phyloP scores from a whole-genome alignment of 1,140 invertebrate species.

The Drosophila gunungcola region DNA sequence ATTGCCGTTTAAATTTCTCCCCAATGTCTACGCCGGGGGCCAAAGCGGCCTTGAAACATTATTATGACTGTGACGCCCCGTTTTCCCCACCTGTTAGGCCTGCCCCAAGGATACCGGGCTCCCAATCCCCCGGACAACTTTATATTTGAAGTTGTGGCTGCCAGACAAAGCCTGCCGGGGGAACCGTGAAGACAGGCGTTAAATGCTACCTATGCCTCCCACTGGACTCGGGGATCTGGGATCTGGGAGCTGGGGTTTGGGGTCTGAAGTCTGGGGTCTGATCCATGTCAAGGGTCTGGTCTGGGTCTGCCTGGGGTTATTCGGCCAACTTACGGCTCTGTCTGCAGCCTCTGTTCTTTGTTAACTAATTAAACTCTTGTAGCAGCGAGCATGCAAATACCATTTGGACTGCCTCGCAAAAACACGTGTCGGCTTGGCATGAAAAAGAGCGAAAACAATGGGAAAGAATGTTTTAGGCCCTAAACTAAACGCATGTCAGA shows the following conservation, averaged over 20 bases:
- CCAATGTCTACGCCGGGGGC: slow-evolving; percentile 59
- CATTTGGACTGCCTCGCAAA: slow-evolving; percentile 27
- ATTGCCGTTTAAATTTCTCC: slow-evolving; percentile 83
- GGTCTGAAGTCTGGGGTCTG: slow-evolving; percentile 28
- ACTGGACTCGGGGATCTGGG: slow-evolving; percentile 20
- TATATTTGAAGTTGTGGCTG: slow-evolving; percentile 76
- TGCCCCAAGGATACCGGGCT: slow-evolving; percentile 10
- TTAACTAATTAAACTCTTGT: slow-evolving; percentile 78
- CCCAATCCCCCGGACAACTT: slow-evolving; percentile 41
- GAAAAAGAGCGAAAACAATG: slow-evolving; percentile 13
- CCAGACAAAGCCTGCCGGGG: slow-evolving; percentile 50
- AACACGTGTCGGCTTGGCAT: slow-evolving; percentile 22
- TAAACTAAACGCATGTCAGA: slow-evolving; percentile 62
- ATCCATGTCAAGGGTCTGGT: slow-evolving; percentile 40
- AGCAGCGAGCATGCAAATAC: slow-evolving; percentile 65
- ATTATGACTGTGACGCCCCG: slow-evolving; percentile 63
- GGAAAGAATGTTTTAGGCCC: slow-evolving; percentile 22
- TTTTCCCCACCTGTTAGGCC: slow-evolving; percentile 38
- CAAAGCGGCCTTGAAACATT: slow-evolving; percentile 76
- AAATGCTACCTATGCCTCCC: slow-evolving; percentile 70
- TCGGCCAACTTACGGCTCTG: slow-evolving; percentile 29
- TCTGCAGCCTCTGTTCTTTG: slow-evolving; percentile 41
- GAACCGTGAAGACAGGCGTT: slow-evolving; percentile 54
- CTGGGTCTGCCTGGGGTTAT: slow-evolving; percentile 15
- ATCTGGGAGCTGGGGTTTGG: background rate